A percentile compares a stretch with the other conserved stretches of the same genome.
phyloP scores from a whole-genome alignment of 2,797 vertebrate species.

The Takifugu ocellatus region DNA sequence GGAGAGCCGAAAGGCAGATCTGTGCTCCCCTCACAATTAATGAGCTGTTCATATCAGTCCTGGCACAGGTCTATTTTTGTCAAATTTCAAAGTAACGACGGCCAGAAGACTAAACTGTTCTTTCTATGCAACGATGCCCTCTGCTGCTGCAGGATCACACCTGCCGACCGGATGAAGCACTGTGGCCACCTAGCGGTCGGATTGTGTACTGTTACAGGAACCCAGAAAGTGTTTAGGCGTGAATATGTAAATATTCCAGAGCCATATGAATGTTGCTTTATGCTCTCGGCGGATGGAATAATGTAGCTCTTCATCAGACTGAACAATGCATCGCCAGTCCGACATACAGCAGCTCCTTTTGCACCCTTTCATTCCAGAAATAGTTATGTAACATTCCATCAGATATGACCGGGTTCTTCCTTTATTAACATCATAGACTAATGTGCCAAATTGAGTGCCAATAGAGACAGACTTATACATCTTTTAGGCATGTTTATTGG shows the following conservation, averaged over 20 bases:
- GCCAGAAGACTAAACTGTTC: no score
- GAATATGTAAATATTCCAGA: conserved; percentile 15
- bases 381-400: not conserved
- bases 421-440: not conserved
- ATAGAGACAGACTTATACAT: no score
- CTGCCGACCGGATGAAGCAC: not conserved
- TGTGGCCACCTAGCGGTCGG: conserved; percentile 60
- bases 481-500: no score
- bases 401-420: not conserved
- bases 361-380: not conserved
- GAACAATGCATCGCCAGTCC: conserved; percentile 32
- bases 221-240: conserved; percentile 3
- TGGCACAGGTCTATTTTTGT: no score
- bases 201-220: conserved; percentile 6
- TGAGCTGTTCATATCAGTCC: no score
- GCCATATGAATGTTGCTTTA: conserved; percentile 3
- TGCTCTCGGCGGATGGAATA: conserved; percentile 15
- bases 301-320: conserved; percentile 37
- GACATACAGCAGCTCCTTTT: no score
- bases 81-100: no score
- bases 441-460: no score
- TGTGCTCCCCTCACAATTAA: no score
- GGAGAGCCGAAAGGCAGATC: no score
- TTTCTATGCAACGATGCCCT: not conserved
- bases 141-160: not conserved